Evolutionary conservation across 2,797 vertebrate species (phyloP).

Genomic region (Florisuga fusca): DNA sequence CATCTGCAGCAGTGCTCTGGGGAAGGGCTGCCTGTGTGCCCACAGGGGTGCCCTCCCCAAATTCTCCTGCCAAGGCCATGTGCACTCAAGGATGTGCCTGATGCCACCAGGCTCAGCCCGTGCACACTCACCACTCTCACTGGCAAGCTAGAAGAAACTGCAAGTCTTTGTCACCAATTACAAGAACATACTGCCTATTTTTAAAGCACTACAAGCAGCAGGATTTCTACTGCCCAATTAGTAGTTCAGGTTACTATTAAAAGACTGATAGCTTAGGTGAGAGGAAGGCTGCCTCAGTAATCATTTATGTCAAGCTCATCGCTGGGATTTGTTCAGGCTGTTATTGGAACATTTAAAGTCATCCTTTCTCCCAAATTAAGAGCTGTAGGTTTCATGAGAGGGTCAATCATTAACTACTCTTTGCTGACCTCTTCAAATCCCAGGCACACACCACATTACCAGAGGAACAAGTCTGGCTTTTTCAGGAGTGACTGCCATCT

Average conservation of each 20-base stretch:
- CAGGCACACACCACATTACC: neutral
- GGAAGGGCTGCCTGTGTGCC: neutral
- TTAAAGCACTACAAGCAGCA: slow-evolving; percentile 35
- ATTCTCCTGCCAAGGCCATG: slow-evolving; percentile 10
- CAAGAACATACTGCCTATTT: slow-evolving; percentile 50
- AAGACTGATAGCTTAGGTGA: slow-evolving; percentile 62
- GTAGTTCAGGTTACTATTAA: slow-evolving; percentile 67
- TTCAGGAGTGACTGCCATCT: slow-evolving; percentile 36
- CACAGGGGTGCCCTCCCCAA: neutral
- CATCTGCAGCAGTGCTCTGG: neutral
- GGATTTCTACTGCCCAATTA: slow-evolving; percentile 64
- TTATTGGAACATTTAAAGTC: slow-evolving; percentile 31
- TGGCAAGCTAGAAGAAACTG: neutral
- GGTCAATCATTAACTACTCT: slow-evolving; percentile 70
- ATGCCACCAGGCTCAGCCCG: neutral
- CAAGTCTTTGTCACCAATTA: slow-evolving; percentile 43
- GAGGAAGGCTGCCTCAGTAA: slow-evolving; percentile 56
- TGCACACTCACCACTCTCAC: neutral
- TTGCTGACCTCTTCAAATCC: slow-evolving; percentile 43
- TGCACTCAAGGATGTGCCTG: neutral
- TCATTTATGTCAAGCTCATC: slow-evolving; percentile 55
- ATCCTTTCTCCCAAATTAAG: slow-evolving; percentile 44
- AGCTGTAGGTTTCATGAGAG: neutral
- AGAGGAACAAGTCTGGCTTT: slow-evolving; percentile 30
- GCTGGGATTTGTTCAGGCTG: slow-evolving; percentile 54